phyloP scores from a whole-genome alignment of 2,888 invertebrate genomes.

The Malacosoma neustria region DNA sequence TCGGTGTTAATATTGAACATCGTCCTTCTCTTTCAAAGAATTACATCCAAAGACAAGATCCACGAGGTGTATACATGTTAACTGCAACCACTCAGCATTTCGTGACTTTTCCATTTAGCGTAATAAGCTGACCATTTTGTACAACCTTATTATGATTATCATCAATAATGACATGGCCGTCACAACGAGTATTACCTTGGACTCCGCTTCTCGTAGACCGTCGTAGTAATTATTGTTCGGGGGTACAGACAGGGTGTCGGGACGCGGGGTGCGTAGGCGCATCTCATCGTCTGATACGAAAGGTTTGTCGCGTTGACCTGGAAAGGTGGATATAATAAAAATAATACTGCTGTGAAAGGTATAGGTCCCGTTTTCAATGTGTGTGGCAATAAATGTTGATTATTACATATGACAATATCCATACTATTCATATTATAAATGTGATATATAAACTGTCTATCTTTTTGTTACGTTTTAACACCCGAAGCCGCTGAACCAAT shows the following conservation, averaged over 20 bases:
- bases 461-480: no score
- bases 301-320: slow-evolving; percentile 80
- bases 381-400: no score
- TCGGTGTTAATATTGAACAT: no score
- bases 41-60: no score
- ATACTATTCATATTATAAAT: no score
- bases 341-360: no score
- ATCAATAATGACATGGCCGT: neutral
- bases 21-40: no score
- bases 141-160: neutral
- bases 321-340: slow-evolving; percentile 11
- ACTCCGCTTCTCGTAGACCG: slow-evolving; percentile 48
- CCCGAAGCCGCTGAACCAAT: no score
- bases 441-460: no score
- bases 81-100: neutral
- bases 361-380: no score
- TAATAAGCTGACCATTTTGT: neutral
- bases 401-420: no score
- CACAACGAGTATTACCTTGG: slow-evolving; percentile 31
- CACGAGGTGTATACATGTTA: neutral
- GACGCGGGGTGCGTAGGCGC: slow-evolving; percentile 79
- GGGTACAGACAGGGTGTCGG: slow-evolving; percentile 77
- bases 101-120: slow-evolving; percentile 1
- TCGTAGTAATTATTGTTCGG: slow-evolving; percentile 59
- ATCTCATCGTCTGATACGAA: slow-evolving; percentile 80